phyloP scores from a whole-genome alignment of 2,797 vertebrate species.

The Xerus rutilus region DNA sequence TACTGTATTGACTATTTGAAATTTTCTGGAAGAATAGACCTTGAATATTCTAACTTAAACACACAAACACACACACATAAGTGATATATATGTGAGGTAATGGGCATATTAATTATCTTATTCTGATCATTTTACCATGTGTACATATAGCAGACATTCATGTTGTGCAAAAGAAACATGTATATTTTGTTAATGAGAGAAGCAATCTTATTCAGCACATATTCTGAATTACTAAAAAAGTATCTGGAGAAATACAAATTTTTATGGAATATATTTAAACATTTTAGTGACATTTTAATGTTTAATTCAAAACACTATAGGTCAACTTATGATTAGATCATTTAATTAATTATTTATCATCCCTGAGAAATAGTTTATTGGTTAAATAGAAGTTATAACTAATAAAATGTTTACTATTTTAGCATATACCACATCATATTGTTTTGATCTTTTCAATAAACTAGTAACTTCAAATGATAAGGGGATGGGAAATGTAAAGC shows the following conservation, averaged over 20 bases:
- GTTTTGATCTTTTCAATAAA: background rate
- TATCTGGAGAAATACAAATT: too few relatives aligned
- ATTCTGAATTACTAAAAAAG: too few relatives aligned
- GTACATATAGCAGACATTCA: too few relatives aligned
- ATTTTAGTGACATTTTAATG: background rate
- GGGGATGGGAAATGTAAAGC: background rate
- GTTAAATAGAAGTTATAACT: background rate
- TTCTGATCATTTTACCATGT: too few relatives aligned
- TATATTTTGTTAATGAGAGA: too few relatives aligned
- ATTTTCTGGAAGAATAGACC: background rate
- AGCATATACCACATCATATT: background rate
- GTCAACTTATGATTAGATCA: background rate
- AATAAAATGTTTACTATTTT: background rate
- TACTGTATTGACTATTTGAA: background rate
- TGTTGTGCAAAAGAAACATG: too few relatives aligned
- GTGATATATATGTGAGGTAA: too few relatives aligned
- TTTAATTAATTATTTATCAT: constrained; percentile 19
- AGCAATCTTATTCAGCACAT: too few relatives aligned
- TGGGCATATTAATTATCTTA: too few relatives aligned
- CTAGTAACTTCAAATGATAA: background rate
- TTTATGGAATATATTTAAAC: too few relatives aligned
- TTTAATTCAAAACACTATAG: background rate
- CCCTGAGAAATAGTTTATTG: background rate
- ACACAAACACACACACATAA: background rate
- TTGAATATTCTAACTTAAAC: too few relatives aligned